Conservation (phyloP, 2,797 vertebrate genomes). For the Pangasius djambal region DNA sequence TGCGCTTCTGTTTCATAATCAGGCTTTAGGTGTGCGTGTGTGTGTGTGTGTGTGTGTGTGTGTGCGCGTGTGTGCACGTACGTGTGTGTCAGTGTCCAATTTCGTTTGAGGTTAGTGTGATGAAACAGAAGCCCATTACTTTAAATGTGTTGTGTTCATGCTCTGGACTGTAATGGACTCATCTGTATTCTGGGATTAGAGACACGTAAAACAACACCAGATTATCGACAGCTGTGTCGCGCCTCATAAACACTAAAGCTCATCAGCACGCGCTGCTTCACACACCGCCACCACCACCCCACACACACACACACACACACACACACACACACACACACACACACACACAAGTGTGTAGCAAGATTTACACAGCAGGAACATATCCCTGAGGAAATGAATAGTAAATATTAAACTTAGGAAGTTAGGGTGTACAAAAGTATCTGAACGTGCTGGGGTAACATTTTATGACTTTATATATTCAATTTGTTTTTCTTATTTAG, state of each 20-base stretch:
- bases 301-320: conserved; percentile 39
- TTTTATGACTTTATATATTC: background rate
- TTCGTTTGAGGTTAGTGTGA: conserved; percentile 17
- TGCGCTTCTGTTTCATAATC: conserved; percentile 58
- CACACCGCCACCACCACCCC: background rate
- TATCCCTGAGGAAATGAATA: background rate
- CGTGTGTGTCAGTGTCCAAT: conserved; percentile 11
- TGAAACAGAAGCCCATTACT: conserved; percentile 48
- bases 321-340: conserved; percentile 36
- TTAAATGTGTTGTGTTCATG: conserved; percentile 43
- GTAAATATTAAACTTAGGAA: background rate
- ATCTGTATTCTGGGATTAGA: conserved; percentile 48
- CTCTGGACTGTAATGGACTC: conserved; percentile 40
- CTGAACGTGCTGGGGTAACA: background rate
- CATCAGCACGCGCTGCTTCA: background rate
- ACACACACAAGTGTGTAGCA: background rate
- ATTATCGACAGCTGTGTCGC: conserved; percentile 43
- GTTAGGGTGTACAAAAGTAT: background rate
- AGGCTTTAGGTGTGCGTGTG: background rate
- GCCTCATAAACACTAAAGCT: conserved; percentile 28
- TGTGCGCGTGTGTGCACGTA: conserved; percentile 26
- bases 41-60: conserved; percentile 34
- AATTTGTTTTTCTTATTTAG: background rate
- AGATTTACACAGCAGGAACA: background rate
- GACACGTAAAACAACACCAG: conserved; percentile 42